Evolutionary conservation across 2,797 vertebrate genomes (phyloP).

Genomic region (Benthosema pterotum): DNA sequence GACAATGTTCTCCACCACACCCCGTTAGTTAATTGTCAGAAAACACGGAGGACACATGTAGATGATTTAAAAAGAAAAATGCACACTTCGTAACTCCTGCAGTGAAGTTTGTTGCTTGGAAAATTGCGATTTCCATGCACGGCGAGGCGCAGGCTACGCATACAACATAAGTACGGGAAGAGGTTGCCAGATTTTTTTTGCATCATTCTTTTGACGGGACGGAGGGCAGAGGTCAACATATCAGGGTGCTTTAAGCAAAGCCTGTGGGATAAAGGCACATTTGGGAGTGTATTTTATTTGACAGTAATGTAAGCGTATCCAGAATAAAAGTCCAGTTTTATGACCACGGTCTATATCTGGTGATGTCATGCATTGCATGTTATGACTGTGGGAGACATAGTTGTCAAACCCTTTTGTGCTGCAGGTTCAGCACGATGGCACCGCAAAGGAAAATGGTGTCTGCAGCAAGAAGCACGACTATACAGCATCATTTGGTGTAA

Average conservation of each 20-base stretch:
- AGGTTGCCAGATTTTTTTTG: conserved; percentile 45
- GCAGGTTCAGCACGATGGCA: conserved; percentile 11
- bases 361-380: conserved; percentile 62
- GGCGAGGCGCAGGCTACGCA: background rate
- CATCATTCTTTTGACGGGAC: conserved; percentile 23
- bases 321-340: conserved; percentile 51
- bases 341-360: conserved; percentile 34
- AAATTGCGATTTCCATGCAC: conserved; percentile 18
- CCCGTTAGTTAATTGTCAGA: conserved; percentile 56
- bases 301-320: conserved; percentile 58
- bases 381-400: conserved; percentile 36
- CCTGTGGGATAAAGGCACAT: conserved; percentile 47
- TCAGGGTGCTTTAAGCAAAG: conserved; percentile 43
- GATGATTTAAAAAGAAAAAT: conserved; percentile 63
- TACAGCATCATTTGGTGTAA: background rate
- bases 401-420: conserved; percentile 25
- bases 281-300: conserved; percentile 58
- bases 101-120: conserved; percentile 15
- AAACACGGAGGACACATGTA: conserved; percentile 58
- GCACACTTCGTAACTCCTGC: conserved; percentile 48
- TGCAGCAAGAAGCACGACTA: background rate
- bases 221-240: conserved; percentile 35
- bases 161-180: background rate
- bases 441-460: conserved; percentile 5
- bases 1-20: conserved; percentile 46